A percentile compares a stretch with the other conserved stretches of the same genome.
Evolutionary conservation across 1,140 invertebrate genomes (phyloP).

Genomic region (Apis cerana): DNA sequence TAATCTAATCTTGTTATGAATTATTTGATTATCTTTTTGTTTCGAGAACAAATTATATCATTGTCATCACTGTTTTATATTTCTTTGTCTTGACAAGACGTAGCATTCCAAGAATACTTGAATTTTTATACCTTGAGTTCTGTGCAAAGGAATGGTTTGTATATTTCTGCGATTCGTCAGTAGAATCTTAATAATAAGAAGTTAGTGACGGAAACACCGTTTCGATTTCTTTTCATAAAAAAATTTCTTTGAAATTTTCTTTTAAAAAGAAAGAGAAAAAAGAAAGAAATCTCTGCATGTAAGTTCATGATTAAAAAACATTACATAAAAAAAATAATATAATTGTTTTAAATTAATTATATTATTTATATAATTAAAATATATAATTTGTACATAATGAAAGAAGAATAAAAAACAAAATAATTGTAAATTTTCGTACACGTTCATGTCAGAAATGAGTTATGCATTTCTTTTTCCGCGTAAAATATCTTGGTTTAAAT

Average conservation of each 20-base stretch:
- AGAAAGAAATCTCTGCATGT: not conserved
- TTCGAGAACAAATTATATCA: not conserved
- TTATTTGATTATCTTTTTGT: conserved; percentile 45
- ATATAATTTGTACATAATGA: not conserved
- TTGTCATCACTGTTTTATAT: conserved; percentile 14
- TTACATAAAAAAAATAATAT: not conserved
- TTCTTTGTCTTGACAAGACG: not conserved
- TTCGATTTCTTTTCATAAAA: not conserved
- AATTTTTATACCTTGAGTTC: conserved; percentile 19
- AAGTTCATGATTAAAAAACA: not conserved
- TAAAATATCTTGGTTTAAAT: conserved; percentile 6
- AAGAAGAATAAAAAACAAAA: too few relatives aligned
- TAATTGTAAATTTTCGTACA: not conserved
- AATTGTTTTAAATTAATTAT: not conserved
- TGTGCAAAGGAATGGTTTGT: not conserved
- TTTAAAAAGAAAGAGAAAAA: not conserved
- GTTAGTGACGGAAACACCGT: not conserved
- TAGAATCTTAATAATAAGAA: conserved; percentile 20
- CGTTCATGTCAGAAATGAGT: not conserved
- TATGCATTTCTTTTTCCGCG: not conserved
- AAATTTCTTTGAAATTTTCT: not conserved
- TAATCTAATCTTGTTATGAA: conserved; percentile 39
- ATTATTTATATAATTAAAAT: not conserved
- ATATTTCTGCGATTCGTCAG: not conserved
- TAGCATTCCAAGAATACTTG: conserved; percentile 16